A percentile compares a stretch with the other conserved stretches of the same genome.
Evolutionary conservation across 2,113 vertebrate species (phyloP).

Genomic region (Daubentonia madagascariensis): DNA sequence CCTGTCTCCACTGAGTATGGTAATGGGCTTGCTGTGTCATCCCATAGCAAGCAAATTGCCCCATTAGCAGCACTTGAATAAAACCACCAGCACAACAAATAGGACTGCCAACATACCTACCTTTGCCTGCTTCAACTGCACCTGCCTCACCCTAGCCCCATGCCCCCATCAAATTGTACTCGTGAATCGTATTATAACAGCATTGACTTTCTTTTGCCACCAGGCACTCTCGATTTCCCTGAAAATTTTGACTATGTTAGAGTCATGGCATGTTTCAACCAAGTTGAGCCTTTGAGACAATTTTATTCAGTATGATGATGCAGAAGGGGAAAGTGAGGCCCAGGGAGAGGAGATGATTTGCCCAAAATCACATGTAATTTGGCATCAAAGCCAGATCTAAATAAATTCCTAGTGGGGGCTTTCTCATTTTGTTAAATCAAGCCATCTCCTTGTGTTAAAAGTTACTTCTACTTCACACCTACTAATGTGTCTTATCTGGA

Average conservation of each 20-base stretch:
- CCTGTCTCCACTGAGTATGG: background rate
- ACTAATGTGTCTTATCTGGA: background rate
- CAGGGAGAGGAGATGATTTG: background rate
- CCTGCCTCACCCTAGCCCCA: background rate
- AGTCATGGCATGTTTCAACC: background rate
- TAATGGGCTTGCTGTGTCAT: conserved; percentile 8
- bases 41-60: background rate
- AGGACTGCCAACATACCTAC: background rate
- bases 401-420: background rate
- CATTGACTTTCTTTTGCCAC: background rate
- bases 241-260: background rate
- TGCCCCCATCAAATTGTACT: background rate
- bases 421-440: background rate
- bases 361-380: background rate
- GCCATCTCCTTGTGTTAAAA: background rate
- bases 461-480: background rate
- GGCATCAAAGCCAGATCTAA: background rate
- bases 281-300: background rate
- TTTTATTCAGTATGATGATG: background rate
- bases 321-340: background rate
- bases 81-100: background rate
- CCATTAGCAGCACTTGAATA: background rate
- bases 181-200: background rate
- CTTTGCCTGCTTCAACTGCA: background rate
- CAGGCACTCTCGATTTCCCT: background rate